These are phyloP conservation scores for Phalacrocorax brasilianus DNA, from an alignment of 2,113 vertebrate genomes.

Conservation along the genomic window DNA sequence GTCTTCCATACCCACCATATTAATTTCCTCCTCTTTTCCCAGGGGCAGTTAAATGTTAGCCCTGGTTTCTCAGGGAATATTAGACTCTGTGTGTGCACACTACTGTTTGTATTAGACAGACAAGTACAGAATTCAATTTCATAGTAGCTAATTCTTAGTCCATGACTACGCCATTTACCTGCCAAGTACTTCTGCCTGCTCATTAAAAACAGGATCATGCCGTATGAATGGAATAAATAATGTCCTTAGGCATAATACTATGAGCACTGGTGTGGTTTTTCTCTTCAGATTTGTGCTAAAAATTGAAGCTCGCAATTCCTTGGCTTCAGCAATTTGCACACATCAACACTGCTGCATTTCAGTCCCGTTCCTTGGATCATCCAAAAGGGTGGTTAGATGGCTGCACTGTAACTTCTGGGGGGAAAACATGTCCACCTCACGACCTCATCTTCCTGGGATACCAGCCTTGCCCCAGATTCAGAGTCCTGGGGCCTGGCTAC, in stretches of 20 bases:
- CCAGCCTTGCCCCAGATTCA: not conserved
- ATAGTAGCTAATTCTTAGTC: slow-evolving; percentile 20
- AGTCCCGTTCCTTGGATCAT: not conserved
- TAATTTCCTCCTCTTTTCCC: slow-evolving; percentile 17
- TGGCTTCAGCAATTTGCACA: not conserved
- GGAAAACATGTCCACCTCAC: accelerated
- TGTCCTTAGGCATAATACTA: not conserved
- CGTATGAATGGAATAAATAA: not conserved
- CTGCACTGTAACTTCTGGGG: not conserved
- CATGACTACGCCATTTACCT: not conserved
- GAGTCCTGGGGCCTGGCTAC: not conserved
- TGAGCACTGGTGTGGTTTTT: not conserved
- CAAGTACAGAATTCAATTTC: slow-evolving; percentile 6
- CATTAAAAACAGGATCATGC: slow-evolving; percentile 1
- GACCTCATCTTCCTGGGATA: not conserved
- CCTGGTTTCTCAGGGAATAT: not conserved
- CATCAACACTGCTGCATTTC: not conserved
- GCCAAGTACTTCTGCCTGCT: slow-evolving; percentile 22
- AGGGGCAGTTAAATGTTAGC: not conserved
- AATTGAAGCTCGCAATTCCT: not conserved
- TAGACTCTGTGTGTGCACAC: not conserved
- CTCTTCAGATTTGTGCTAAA: not conserved
- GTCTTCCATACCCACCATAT: not conserved
- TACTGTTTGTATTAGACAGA: not conserved
- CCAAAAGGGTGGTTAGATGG: not conserved